Evolutionary conservation across 1,140 invertebrate genomes (phyloP).

Genomic region (Drosophila burlai): DNA sequence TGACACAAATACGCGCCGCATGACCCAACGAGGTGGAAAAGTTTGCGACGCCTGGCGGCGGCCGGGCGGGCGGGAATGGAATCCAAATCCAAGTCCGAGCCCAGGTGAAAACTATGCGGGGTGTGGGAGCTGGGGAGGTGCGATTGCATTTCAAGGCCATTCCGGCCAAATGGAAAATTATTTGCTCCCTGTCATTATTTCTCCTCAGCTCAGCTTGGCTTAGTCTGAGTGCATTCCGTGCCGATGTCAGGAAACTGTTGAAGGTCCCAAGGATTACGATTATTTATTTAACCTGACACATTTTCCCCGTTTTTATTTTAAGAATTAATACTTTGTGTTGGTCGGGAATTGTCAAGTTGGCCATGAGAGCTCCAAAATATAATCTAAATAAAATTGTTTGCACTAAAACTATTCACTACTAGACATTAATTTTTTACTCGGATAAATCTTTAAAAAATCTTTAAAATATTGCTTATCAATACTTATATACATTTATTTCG

Average conservation of each 20-base stretch:
- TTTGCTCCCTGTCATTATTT: constrained; percentile 72
- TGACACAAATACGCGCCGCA: constrained; percentile 66
- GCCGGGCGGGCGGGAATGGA: constrained; percentile 8
- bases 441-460: background rate
- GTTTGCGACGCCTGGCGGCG: constrained; percentile 13
- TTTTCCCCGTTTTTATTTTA: constrained; percentile 19
- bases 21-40: constrained; percentile 48
- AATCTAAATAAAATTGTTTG: background rate
- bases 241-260: constrained; percentile 19
- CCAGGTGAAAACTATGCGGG: constrained; percentile 49
- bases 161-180: constrained; percentile 68
- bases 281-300: constrained; percentile 36
- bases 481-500: too few relatives aligned
- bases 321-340: background rate
- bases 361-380: background rate
- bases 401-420: background rate
- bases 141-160: constrained; percentile 61
- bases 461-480: too few relatives aligned
- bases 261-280: constrained; percentile 25
- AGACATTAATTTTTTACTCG: too few relatives aligned
- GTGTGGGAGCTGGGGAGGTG: background rate
- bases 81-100: constrained; percentile 34
- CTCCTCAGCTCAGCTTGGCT: constrained; percentile 29
- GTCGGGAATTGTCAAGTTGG: background rate
- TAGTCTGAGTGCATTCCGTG: constrained; percentile 39